Evolutionary conservation across 2,888 invertebrate genomes (phyloP).

Genomic region (Xanthia togata): DNA sequence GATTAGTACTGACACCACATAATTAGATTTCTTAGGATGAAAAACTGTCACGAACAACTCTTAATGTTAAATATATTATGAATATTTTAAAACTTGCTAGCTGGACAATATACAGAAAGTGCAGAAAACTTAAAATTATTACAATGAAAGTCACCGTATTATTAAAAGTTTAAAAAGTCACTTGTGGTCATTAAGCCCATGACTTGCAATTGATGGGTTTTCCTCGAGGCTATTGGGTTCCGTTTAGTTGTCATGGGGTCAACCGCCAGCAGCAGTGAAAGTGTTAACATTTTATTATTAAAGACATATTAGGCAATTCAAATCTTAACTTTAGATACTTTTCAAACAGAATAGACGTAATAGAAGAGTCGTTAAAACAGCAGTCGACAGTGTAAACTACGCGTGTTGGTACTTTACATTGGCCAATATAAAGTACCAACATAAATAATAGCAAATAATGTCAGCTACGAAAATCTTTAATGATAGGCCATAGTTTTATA

Average conservation of each 20-base stretch:
- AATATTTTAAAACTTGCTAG: neutral
- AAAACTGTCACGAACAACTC: neutral
- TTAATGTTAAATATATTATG: neutral
- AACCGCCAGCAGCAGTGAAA: slow-evolving; percentile 16
- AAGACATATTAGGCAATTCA: neutral
- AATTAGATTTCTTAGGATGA: slow-evolving; percentile 2
- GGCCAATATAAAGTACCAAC: slow-evolving; percentile 15
- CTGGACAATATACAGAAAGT: neutral
- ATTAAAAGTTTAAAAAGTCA: neutral
- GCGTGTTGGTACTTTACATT: no score
- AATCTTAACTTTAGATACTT: slow-evolving; percentile 3
- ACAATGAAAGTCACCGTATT: neutral
- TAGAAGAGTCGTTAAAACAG: neutral
- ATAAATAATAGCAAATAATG: slow-evolving; percentile 35
- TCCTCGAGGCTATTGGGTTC: slow-evolving; percentile 15
- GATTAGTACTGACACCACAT: neutral
- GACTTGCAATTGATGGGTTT: slow-evolving; percentile 2
- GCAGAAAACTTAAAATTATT: neutral
- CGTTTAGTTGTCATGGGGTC: neutral
- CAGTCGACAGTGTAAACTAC: neutral
- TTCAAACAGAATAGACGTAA: neutral
- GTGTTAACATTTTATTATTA: neutral
- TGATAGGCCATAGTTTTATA: slow-evolving; percentile 2
- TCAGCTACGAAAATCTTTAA: slow-evolving; percentile 36
- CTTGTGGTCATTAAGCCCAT: neutral